phyloP scores from a whole-genome alignment of 2,888 invertebrate genomes.

The Epinotia demarniana region DNA sequence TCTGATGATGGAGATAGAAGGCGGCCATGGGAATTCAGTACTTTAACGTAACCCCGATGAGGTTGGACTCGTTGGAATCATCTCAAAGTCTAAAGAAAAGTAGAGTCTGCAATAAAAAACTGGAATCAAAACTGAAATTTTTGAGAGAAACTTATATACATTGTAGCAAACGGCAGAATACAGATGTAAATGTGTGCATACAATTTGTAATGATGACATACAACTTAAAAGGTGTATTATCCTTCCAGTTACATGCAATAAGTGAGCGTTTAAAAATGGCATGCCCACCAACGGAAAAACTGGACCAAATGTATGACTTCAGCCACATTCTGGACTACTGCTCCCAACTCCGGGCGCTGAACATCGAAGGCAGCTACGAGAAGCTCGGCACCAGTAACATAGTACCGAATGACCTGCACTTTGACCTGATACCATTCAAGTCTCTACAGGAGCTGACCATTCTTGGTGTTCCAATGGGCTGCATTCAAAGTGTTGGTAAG shows the following conservation, averaged over 20 bases:
- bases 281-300: conserved; percentile 91
- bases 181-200: neutral
- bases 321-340: conserved; percentile 96
- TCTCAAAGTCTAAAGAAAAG: too few relatives aligned
- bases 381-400: conserved; percentile 93
- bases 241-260: conserved; percentile 93
- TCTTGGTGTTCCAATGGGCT: conserved; percentile 87
- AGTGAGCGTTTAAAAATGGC: conserved; percentile 94
- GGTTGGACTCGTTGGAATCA: too few relatives aligned
- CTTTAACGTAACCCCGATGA: too few relatives aligned
- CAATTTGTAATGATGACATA: neutral
- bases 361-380: conserved; percentile 87
- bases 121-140: too few relatives aligned
- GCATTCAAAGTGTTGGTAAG: conserved; percentile 86
- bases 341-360: conserved; percentile 88
- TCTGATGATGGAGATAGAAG: too few relatives aligned
- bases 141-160: too few relatives aligned
- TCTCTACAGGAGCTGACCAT: conserved; percentile 89
- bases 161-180: neutral
- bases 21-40: too few relatives aligned
- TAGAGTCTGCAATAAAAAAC: too few relatives aligned
- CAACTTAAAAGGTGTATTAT: too few relatives aligned
- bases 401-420: conserved; percentile 90
- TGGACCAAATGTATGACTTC: conserved; percentile 93
- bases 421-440: conserved; percentile 94